Evolutionary conservation across 2,797 vertebrate species (phyloP), one percentile per base, ranked within the genome.

Genomic region (Pangasius djambal): DNA sequence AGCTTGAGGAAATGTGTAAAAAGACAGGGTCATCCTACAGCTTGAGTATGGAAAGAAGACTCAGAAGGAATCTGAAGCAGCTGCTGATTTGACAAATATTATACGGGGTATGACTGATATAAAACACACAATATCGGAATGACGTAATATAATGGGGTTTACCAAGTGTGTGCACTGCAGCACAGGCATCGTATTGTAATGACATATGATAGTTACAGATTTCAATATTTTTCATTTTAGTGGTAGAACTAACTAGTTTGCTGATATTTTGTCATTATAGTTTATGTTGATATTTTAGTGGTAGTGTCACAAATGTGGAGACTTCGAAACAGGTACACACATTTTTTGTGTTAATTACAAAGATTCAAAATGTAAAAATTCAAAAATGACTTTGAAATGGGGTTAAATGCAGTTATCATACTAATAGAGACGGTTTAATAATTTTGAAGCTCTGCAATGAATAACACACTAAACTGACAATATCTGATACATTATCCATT

Each of bases 1-100:
- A 67, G 28, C 52, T 70, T 10, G 37, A 85, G 37, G 52, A 34
- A 69, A 18, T 10, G 10, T 34, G 55, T 78, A 57, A 84, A 75
- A 85, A 69, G 81, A 61, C 40, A 85, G 69, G 31, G 37, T 61
- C 67, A 22, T 50, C 37, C 34, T 59, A 86, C 52, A 78, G 52
- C 57, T 18, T 72, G 20, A 61, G 50, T 22, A 81, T 57, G 16
- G 77, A 57, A 77, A 79, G 77, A 82, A 7, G 18, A 25, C n/a
- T 55, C 77, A 0, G 2, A 6, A 25, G 79, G 4, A 63, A 61
- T 63, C 6, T 83, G 13, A 83, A 63, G 34, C 57, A 63, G 12
- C 79, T 44, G 34, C 57, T 40, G 37, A 83, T 61, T 83, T 28
- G 34, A 61, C 10, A 22, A 57, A 81, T 12, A 34, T 34, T 34